Evolutionary conservation across 2,888 invertebrate genomes (phyloP), one percentile per base, ranked within the genome.

Genomic region (Chirona hameri): DNA sequence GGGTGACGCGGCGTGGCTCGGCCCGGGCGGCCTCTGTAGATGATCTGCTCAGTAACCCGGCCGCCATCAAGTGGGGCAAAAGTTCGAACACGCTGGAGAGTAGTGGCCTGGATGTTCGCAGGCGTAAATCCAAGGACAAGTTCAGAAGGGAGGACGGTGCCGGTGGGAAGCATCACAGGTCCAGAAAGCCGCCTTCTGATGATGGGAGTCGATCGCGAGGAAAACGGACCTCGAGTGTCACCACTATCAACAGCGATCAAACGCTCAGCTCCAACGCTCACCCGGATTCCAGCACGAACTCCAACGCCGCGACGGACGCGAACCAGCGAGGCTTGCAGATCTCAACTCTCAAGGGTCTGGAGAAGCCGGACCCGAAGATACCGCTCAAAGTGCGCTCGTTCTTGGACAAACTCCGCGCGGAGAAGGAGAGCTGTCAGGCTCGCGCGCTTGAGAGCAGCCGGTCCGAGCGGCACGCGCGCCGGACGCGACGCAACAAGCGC

Each of bases 371-470:
- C 9, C 76, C 76, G 7, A 76, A 39, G 29, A 27, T 76, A 7
- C 76, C 76, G 18, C 9, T 29, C 7, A 76, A 76, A 39, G 76
- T 76, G 39, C 18, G 29, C 18, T 21, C 39, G 7, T 76, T 76
- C 29, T 39, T 76, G 21, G 76, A 76, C 21, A 76, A 76, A 10
- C 39, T 76, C 7, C 76, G 76, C 21, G 39, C 76, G 5, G 76
- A 76, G 39, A 76, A 76, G 76, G 76, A 76, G 76, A 76, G 27
- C 76, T 76, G 15, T 18, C 39, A 31, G 27, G 76, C 76, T 3
- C 39, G 76, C 15, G 76, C 39, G 3, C 12, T 27, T 1, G 76
- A 76, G 39, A 39, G 39, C 15, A 39, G 39, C 21, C 76, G 76
- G 3, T 31, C 39, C 7, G 39, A 31, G 39, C 69, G 69, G 3